Evolutionary conservation across 2,797 vertebrate species (phyloP).

Genomic region (Hyperoplus lanceolatus): DNA sequence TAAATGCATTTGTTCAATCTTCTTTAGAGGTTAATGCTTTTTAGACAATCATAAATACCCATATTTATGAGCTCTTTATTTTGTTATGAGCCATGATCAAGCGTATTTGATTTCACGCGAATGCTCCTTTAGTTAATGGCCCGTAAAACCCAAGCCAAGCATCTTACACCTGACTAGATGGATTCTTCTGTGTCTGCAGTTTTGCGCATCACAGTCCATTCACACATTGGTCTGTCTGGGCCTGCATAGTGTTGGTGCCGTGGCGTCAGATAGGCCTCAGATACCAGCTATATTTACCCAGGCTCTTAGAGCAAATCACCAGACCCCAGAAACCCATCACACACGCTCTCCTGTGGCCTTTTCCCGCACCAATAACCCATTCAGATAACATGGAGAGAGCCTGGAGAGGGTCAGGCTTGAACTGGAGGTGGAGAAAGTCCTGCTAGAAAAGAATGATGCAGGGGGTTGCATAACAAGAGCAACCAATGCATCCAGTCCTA

Average conservation of each 20-base stretch:
- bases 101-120: neutral
- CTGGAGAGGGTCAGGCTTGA: conserved; percentile 38
- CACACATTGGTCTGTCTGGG: conserved; percentile 25
- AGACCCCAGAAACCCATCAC: conserved; percentile 48
- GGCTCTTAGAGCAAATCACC: conserved; percentile 40
- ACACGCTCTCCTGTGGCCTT: conserved; percentile 29
- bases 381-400: conserved; percentile 55
- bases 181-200: conserved; percentile 6
- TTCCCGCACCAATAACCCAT: conserved; percentile 20
- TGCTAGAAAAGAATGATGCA: neutral
- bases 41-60: neutral
- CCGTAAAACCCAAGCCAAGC: neutral
- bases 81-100: neutral
- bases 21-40: conserved; percentile 8
- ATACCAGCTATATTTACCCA: conserved; percentile 70
- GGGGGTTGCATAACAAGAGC: neutral
- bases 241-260: conserved; percentile 52
- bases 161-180: conserved; percentile 16
- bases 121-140: neutral
- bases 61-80: conserved; percentile 20
- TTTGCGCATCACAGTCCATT: conserved; percentile 7
- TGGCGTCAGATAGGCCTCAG: conserved; percentile 61
- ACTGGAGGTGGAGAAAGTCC: neutral
- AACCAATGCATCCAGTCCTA: neutral
- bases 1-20: neutral